A percentile compares a stretch with the other conserved stretches of the same genome.
These are phyloP conservation scores for Hystrix brachyura DNA, from an alignment of 2,113 vertebrate species.

Conservation along the genomic window DNA sequence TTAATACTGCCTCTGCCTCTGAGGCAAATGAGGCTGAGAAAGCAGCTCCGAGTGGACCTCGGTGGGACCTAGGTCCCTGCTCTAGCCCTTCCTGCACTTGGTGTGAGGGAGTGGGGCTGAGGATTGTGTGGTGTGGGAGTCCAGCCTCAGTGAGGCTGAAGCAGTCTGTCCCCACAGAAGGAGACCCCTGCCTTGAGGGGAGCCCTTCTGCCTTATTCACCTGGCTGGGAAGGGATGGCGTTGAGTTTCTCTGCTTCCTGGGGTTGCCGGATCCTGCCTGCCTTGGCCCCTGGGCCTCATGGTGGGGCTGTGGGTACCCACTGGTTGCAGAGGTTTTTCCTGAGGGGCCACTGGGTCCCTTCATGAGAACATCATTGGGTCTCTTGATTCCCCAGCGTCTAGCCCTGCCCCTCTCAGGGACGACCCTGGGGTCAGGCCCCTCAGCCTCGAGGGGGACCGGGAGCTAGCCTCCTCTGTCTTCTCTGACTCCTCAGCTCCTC, in stretches of 20 bases:
- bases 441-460: conserved; percentile 79
- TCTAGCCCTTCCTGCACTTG: background rate
- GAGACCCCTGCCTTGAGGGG: background rate
- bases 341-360: conserved; percentile 53
- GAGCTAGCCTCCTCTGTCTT: conserved; percentile 79
- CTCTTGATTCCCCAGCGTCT: conserved; percentile 80
- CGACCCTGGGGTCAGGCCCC: conserved; percentile 78
- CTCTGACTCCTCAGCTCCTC: conserved; percentile 79
- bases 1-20: fast-evolving
- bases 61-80: no score
- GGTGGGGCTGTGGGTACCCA: conserved; percentile 65
- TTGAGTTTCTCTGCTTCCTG: background rate
- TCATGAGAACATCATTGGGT: conserved; percentile 71
- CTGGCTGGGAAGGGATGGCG: background rate
- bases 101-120: background rate
- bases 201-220: background rate
- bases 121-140: background rate
- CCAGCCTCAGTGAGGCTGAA: background rate
- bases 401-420: conserved; percentile 80
- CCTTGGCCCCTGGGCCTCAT: background rate
- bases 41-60: no score
- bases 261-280: background rate
- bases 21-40: background rate
- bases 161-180: background rate
- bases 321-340: conserved; percentile 65